Conservation (phyloP, 2,797 vertebrate species). For the Decapterus maruadsi region DNA sequence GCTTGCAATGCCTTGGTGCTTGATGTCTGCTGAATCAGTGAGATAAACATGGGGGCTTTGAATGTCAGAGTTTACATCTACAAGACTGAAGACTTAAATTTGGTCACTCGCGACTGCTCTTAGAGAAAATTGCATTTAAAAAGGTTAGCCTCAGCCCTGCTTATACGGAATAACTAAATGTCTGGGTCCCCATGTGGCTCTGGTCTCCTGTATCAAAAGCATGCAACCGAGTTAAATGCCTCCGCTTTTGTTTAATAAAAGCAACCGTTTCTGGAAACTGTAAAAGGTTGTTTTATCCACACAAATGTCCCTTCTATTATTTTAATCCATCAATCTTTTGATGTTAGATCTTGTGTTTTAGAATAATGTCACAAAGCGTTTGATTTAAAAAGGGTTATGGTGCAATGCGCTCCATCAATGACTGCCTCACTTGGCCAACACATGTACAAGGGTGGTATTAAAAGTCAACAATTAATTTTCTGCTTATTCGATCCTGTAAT, state of each 20-base stretch:
- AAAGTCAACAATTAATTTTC: slow-evolving; percentile 55
- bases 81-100: slow-evolving; percentile 81
- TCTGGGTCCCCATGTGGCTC: slow-evolving; percentile 44
- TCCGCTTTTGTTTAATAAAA: slow-evolving; percentile 47
- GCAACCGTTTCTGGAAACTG: slow-evolving; percentile 27
- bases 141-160: slow-evolving; percentile 78
- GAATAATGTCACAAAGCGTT: background rate
- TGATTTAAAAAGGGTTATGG: slow-evolving; percentile 19
- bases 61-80: slow-evolving; percentile 86
- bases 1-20: slow-evolving; percentile 55
- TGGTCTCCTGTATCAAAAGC: slow-evolving; percentile 45
- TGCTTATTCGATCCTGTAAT: slow-evolving; percentile 59
- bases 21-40: slow-evolving; percentile 84
- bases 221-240: slow-evolving; percentile 46
- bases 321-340: slow-evolving; percentile 11
- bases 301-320: slow-evolving; percentile 1
- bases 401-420: slow-evolving; percentile 15
- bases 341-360: background rate
- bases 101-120: slow-evolving; percentile 72
- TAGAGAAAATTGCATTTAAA: slow-evolving; percentile 78
- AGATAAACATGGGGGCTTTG: slow-evolving; percentile 82
- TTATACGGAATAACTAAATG: slow-evolving; percentile 71
- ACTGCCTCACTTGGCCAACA: slow-evolving; percentile 24
- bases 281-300: slow-evolving; percentile 1
- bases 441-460: slow-evolving; percentile 7